phyloP scores from a whole-genome alignment of 2,797 vertebrate species.

The Chaetophractus vellerosus region DNA sequence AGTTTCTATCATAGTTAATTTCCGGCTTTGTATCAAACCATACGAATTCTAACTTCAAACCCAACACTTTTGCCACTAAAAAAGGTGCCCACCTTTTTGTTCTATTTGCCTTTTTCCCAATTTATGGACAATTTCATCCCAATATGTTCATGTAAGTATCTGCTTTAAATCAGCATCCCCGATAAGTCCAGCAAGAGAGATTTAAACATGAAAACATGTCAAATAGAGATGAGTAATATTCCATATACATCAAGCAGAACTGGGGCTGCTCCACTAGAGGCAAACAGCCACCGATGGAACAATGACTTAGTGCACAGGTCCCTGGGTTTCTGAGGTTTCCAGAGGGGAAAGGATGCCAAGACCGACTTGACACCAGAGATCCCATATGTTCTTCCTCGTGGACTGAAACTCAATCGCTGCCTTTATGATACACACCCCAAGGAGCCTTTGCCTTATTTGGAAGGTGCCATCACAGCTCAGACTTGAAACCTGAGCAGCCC shows the following conservation, averaged over 20 bases:
- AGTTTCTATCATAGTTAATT: neutral
- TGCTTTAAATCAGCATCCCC: neutral
- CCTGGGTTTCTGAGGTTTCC: constrained; percentile 45
- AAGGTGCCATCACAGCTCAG: neutral
- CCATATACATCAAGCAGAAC: fast-evolving
- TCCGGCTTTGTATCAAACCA: neutral
- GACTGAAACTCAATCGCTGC: constrained; percentile 72
- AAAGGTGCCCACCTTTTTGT: too few species aligned
- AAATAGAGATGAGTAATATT: too few species aligned
- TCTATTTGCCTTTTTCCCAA: neutral
- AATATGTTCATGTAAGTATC: fast-evolving
- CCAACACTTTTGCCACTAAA: too few species aligned
- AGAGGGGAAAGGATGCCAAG: constrained; percentile 33
- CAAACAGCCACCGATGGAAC: neutral
- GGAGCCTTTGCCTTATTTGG: constrained; percentile 56
- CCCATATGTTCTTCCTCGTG: constrained; percentile 36
- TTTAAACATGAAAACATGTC: neutral
- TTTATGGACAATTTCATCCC: fast-evolving
- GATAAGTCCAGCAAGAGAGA: fast-evolving
- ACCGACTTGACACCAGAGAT: constrained; percentile 59
- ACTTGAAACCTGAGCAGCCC: constrained; percentile 68
- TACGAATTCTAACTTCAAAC: neutral
- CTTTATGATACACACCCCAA: neutral
- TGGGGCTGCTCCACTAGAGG: fast-evolving
- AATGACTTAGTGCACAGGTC: neutral